A percentile compares a stretch with the other conserved stretches of the same genome.
phyloP scores from a whole-genome alignment of 2,888 invertebrate genomes.

The Campoplex nolae region DNA sequence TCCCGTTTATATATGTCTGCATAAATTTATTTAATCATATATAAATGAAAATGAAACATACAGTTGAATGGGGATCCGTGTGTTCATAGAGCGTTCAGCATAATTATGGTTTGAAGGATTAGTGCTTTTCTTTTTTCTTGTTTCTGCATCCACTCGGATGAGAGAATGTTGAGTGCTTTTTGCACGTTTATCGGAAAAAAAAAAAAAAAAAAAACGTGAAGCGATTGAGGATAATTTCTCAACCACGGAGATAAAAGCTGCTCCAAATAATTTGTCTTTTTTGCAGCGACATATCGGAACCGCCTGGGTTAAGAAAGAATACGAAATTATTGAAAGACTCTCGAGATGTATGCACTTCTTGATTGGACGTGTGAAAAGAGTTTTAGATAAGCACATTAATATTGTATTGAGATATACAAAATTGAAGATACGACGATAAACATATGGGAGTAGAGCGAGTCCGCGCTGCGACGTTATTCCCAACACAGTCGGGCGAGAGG shows the following conservation, averaged over 20 bases:
- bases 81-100: not conserved
- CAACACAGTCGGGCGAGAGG: conserved; percentile 15
- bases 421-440: not conserved
- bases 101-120: not conserved
- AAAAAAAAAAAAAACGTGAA: not conserved
- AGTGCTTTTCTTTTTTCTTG: not conserved
- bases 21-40: conserved; percentile 4
- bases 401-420: not conserved
- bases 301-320: not conserved
- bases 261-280: not conserved
- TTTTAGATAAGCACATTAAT: not conserved
- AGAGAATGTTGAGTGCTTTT: not conserved
- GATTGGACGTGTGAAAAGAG: not conserved
- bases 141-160: not conserved
- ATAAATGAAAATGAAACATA: conserved; percentile 7
- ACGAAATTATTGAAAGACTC: not conserved
- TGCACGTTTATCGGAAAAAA: not conserved
- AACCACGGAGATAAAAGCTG: not conserved
- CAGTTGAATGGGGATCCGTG: not conserved
- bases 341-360: not conserved
- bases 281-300: not conserved
- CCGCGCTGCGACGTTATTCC: conserved; percentile 23
- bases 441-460: not conserved
- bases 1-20: not conserved
- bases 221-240: not conserved